Evolutionary conservation across 2,113 vertebrate genomes (phyloP), one percentile per base, ranked within the genome.

Genomic region (Marcusenius ussheri): DNA sequence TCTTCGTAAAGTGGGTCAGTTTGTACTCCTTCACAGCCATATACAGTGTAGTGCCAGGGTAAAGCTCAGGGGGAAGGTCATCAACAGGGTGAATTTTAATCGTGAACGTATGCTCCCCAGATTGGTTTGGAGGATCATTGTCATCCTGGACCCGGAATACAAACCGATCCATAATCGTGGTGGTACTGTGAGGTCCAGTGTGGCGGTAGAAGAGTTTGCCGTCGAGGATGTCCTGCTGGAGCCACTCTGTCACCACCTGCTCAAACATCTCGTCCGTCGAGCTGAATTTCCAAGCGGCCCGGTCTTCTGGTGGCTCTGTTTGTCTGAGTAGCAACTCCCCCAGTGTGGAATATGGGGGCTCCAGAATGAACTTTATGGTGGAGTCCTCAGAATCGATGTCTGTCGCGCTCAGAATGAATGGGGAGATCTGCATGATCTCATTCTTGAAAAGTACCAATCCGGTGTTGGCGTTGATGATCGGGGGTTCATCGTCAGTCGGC

Each of bases 301-400:
- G 92, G 45, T 95, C 88, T 5, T 90, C 89, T 2, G 95, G 95
- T 66, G 91, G 91, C 89, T 97, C 95, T 1, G 88, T 88, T 91
- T 97, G 96, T 70, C 93, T 90, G 19, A 97, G 94, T 47, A 97
- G 90, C 89, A 97, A 90, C 90, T 95, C 93, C 1, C 96, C 96
- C 31, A 95, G 90, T 1, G 0, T 51, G 1, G 95, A 95, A 88
- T 94, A 95, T 0, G 92, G 93, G 2, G 88, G 88, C 77, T 94
- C 94, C 15, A 97, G 58, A 39, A 96, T 91, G 93, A 97, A 98
- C 56, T 85, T 93, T 89, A 96, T 96, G 45, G 94, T 94, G 0
- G 95, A 94, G 88, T 97, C 96, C 77, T 97, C 96, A 45, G 96
- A 98, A 90, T 97, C 97, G 24, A 95, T 92, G 88, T 97, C 96